A percentile compares a stretch with the other conserved stretches of the same genome.
Evolutionary conservation across 2,797 vertebrate genomes (phyloP).

Genomic region (Chromis chromis): DNA sequence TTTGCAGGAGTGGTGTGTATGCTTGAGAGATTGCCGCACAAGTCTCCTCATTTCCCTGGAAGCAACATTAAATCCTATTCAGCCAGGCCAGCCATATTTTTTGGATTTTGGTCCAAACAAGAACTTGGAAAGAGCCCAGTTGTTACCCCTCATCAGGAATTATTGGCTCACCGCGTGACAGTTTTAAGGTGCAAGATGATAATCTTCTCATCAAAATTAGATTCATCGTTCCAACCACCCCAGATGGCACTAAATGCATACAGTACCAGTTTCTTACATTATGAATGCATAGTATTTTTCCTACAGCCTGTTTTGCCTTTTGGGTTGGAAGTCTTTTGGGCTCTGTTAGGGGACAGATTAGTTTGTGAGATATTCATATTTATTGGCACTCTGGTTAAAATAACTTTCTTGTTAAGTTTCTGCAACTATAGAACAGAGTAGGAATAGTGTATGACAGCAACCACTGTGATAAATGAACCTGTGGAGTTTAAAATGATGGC

Average conservation of each 20-base stretch:
- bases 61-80: conserved; percentile 72
- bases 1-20: conserved; percentile 59
- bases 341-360: conserved; percentile 42
- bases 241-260: conserved; percentile 69
- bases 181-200: conserved; percentile 69
- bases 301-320: conserved; percentile 47
- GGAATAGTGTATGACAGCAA: conserved; percentile 2
- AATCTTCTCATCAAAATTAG: conserved; percentile 73
- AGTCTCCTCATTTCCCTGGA: conserved; percentile 75
- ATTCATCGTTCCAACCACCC: conserved; percentile 55
- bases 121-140: conserved; percentile 71
- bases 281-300: conserved; percentile 25
- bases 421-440: conserved; percentile 27
- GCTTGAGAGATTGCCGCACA: conserved; percentile 70
- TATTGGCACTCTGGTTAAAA: conserved; percentile 40
- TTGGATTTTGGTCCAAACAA: conserved; percentile 72
- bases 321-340: conserved; percentile 37
- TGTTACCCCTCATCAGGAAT: conserved; percentile 60
- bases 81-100: conserved; percentile 68
- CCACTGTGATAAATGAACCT: conserved; percentile 25
- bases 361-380: conserved; percentile 44
- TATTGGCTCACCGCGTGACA: conserved; percentile 56
- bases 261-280: conserved; percentile 47
- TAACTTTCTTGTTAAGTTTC: conserved; percentile 50
- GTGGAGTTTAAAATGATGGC: conserved; percentile 21